A percentile compares a stretch with the other conserved stretches of the same genome.
Evolutionary conservation across 2,797 vertebrate species (phyloP).

Genomic region (Melanogrammus aeglefinus): DNA sequence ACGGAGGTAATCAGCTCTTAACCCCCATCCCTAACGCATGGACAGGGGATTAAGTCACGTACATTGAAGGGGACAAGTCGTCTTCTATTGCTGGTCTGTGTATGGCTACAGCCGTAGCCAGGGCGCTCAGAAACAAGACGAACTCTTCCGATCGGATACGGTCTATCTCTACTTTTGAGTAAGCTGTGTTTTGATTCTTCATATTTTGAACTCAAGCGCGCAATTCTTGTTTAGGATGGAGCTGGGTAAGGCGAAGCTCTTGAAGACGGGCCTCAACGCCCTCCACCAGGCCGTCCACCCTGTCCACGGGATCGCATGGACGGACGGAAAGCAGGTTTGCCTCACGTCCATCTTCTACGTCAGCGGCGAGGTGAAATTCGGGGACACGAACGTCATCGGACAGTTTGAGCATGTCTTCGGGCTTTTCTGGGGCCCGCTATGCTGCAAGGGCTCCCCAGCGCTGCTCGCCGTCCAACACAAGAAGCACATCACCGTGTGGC

Average conservation of each 20-base stretch:
- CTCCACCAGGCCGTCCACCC: constrained; percentile 91
- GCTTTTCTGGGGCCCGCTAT: constrained; percentile 85
- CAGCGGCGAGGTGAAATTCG: constrained; percentile 80
- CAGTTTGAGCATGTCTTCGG: constrained; percentile 90
- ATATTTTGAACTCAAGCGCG: too few relatives aligned
- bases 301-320: constrained; percentile 90
- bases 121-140: constrained; percentile 18
- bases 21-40: constrained; percentile 63
- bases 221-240: constrained; percentile 76
- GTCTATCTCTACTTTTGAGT: constrained; percentile 36
- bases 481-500: constrained; percentile 88
- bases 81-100: constrained; percentile 70
- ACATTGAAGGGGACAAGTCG: constrained; percentile 69
- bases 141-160: constrained; percentile 17
- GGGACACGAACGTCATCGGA: constrained; percentile 87
- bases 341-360: constrained; percentile 76
- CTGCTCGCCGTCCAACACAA: constrained; percentile 91
- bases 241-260: constrained; percentile 89
- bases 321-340: constrained; percentile 89
- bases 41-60: constrained; percentile 72
- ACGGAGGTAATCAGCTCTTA: constrained; percentile 74
- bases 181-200: background rate
- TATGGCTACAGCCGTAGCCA: constrained; percentile 47
- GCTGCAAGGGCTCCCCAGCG: constrained; percentile 68
- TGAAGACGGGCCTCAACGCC: constrained; percentile 87